Conservation (phyloP, 37 sponge, comb jelly and placozoan genomes). For the Spongia lamella region DNA sequence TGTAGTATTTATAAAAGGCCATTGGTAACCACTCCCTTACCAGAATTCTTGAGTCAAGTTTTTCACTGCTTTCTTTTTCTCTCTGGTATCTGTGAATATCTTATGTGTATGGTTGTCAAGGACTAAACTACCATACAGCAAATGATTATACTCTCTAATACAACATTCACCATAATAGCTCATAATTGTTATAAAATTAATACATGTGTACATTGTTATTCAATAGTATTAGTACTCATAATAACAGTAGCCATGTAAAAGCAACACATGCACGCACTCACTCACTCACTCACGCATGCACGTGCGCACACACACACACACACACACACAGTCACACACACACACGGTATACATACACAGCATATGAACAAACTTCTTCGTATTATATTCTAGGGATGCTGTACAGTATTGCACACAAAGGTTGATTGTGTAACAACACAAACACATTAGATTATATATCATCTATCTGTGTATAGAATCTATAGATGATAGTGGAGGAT, state of each 20-base stretch:
- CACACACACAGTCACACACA: constrained; percentile 30
- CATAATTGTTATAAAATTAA: no score
- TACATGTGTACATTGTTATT: no score
- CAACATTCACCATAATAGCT: no score
- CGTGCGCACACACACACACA: constrained; percentile 19
- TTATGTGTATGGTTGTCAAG: neutral
- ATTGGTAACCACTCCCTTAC: neutral
- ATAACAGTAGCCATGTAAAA: no score
- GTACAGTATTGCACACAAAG: no score
- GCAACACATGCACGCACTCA: constrained; percentile 1
- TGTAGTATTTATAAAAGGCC: no score
- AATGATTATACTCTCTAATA: neutral
- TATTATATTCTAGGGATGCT: no score
- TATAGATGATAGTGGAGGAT: constrained; percentile 30
- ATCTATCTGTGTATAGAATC: no score
- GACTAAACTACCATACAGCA: neutral
- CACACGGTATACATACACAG: neutral
- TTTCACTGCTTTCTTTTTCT: constrained; percentile 46
- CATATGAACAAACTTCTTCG: no score
- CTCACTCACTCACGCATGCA: constrained; percentile 17
- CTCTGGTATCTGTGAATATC: constrained; percentile 61
- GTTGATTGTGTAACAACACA: no score
- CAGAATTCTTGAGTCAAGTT: constrained; percentile 54
- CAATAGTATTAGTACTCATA: neutral
- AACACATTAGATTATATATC: no score